Conservation (phyloP, 1,140 invertebrate species). For the Ceratina australensis region DNA sequence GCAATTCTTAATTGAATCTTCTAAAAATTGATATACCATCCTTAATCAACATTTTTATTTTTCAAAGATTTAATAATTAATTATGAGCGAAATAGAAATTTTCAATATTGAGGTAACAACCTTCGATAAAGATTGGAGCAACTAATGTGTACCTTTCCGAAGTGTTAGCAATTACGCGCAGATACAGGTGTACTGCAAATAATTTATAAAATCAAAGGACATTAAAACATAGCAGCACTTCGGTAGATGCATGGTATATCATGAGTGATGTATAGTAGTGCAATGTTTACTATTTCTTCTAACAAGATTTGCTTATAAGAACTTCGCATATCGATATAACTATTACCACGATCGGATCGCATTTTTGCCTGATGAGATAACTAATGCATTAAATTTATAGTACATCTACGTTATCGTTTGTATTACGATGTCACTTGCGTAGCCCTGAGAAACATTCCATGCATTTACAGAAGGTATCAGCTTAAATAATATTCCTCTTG, state of each 20-base stretch:
- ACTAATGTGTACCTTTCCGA: constrained; percentile 39
- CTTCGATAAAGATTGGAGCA: constrained; percentile 62
- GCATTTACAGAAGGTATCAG: constrained; percentile 56
- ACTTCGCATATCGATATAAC: constrained; percentile 27
- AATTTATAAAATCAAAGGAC: constrained; percentile 28
- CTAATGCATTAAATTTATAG: not conserved
- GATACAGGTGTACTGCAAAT: constrained; percentile 34
- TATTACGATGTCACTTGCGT: constrained; percentile 36
- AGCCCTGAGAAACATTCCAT: constrained; percentile 52
- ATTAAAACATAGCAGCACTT: constrained; percentile 42
- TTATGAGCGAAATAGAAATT: constrained; percentile 44
- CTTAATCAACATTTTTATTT: constrained; percentile 57
- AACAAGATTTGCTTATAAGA: constrained; percentile 1
- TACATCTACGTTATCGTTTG: constrained; percentile 38
- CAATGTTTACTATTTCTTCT: constrained; percentile 17
- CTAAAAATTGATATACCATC: constrained; percentile 46
- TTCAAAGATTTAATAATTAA: constrained; percentile 41
- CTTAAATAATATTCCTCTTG: constrained; percentile 19
- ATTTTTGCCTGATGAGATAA: constrained; percentile 2
- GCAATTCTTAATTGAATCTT: constrained; percentile 40
- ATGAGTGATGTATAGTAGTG: not conserved
- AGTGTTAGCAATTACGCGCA: constrained; percentile 26
- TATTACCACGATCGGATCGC: not conserved
- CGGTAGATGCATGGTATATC: constrained; percentile 47
- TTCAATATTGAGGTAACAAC: constrained; percentile 55